These are phyloP conservation scores for Okapia johnstoni DNA, from an alignment of 2,113 vertebrate genomes.

Conservation along the genomic window DNA sequence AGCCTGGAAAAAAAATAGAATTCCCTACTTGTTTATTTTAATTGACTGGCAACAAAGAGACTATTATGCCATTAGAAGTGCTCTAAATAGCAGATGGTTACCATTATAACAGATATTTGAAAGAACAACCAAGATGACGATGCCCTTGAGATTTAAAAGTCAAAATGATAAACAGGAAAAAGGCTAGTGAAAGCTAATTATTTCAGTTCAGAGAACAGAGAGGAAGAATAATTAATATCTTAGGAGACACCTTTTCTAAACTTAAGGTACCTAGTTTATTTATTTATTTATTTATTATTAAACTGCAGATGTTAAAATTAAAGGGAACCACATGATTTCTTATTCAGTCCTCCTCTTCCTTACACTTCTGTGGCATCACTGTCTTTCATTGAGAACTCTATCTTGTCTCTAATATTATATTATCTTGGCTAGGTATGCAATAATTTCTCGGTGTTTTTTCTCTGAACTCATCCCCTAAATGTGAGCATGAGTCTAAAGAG, in stretches of 20 bases:
- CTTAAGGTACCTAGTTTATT: background rate
- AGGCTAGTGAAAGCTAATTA: background rate
- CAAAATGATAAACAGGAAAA: background rate
- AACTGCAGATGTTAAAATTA: background rate
- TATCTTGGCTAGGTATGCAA: background rate
- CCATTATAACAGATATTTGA: background rate
- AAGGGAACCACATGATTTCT: background rate
- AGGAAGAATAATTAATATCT: background rate
- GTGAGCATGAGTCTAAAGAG: background rate
- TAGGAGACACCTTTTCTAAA: background rate
- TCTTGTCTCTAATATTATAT: background rate
- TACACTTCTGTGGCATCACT: background rate
- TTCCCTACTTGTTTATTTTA: background rate
- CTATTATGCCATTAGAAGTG: background rate
- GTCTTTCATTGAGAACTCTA: rapidly evolving
- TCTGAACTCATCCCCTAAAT: background rate
- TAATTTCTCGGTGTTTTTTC: background rate
- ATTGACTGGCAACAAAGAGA: background rate
- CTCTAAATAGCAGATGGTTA: background rate
- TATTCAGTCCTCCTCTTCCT: background rate
- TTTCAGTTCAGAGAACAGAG: background rate
- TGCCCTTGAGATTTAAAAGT: background rate
- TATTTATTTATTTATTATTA: background rate
- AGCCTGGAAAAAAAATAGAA: background rate
- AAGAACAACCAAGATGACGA: background rate